Evolutionary conservation across 1,140 invertebrate species (phyloP), one percentile per base, ranked within the genome.

Genomic region (Drosophila sp.): DNA sequence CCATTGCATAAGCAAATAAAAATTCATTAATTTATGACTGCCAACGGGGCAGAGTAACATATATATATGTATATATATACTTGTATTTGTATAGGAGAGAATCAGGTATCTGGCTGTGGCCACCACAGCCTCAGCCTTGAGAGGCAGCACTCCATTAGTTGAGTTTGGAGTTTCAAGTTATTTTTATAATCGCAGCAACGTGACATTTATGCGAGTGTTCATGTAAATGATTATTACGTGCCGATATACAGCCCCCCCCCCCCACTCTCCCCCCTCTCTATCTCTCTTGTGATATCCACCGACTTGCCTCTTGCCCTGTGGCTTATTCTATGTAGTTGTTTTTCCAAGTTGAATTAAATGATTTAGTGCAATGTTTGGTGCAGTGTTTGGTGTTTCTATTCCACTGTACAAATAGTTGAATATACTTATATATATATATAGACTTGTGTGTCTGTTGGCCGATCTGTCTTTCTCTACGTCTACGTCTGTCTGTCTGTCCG

Each of bases 191-290:
- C 74, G 84, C 72, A 76, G 73, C 84, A 84, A 89, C 84, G 84
- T 87, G 84, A 87, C 84, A 87, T 87, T 87, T 87, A 87, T 89
- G 84, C 84, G 84, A 87, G 84, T 89, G 84, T 87, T 86, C 84
- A 87, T 87, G 84, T 87, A 87, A 87, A 87, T 87, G 80, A 87
- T 87, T 87, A 87, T 87, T 87, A 89, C 84, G 84, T 89, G 79
- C 83, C 79, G 65, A 62, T 66, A 27, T 41, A 17, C 17, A 17
- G 17, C 17, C 64, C 44, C 76, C 58, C 32, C 33, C 67, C 41
- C 66, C 27, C 63, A 38, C 23, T n/a, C 3, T 35, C 33, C 3
- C 1, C 32, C 25, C 17, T 32, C 29, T 0, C 23, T 23, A 33
- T 17, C 7, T 23, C 1, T n/a, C 58, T 8, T 69, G 17, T 23